Evolutionary conservation across 1,140 invertebrate genomes (phyloP).

Genomic region (Plectus sambesii): DNA sequence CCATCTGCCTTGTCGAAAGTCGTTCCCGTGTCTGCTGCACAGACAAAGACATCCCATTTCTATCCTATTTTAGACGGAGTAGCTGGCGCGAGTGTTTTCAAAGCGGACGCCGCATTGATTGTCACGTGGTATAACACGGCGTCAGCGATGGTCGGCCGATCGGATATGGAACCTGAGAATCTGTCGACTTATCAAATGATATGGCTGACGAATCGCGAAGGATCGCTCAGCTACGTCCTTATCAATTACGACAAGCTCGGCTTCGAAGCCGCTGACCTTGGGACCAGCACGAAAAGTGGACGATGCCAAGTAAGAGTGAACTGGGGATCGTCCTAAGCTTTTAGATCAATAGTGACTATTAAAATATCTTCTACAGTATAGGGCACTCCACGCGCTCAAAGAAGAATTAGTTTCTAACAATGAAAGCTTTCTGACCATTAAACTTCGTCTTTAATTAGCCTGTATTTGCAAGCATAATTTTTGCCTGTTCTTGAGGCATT

Average conservation of each 20-base stretch:
- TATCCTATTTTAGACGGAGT: constrained; percentile 20
- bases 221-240: constrained; percentile 23
- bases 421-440: background rate
- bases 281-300: constrained; percentile 19
- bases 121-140: constrained; percentile 30
- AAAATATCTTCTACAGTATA: background rate
- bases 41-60: background rate
- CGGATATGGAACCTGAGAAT: constrained; percentile 23
- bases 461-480: background rate
- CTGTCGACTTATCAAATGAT: constrained; percentile 26
- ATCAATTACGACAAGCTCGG: constrained; percentile 28
- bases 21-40: constrained; percentile 1
- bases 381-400: background rate
- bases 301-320: constrained; percentile 17
- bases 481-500: background rate
- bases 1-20: constrained; percentile 8
- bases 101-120: constrained; percentile 26
- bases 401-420: background rate
- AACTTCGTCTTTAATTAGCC: background rate
- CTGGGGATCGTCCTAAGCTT: background rate
- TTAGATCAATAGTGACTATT: background rate
- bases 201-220: constrained; percentile 26
- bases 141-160: constrained; percentile 25
- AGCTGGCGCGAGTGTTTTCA: constrained; percentile 24
- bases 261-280: constrained; percentile 27